These are phyloP conservation scores for Scalopus aquaticus DNA, from an alignment of 2,113 vertebrate genomes.

Conservation along the genomic window DNA sequence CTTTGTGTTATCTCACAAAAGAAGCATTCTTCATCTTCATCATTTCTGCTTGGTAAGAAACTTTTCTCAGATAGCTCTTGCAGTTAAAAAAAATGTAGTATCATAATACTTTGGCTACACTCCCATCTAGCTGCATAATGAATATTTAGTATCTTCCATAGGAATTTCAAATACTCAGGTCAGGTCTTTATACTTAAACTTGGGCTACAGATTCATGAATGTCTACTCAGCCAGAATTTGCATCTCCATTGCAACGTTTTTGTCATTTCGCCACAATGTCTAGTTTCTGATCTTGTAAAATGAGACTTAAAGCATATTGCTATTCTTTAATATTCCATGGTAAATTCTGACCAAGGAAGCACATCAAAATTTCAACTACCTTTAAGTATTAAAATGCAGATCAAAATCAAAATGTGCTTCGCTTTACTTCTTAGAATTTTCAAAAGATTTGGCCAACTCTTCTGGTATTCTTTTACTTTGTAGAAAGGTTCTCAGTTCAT, in stretches of 20 bases:
- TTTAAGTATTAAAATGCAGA: not conserved
- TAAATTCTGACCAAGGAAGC: not conserved
- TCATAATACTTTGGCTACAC: not conserved
- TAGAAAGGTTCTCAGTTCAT: not conserved
- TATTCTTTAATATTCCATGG: not conserved
- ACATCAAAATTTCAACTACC: not conserved
- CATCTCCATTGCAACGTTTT: not conserved
- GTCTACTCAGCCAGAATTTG: not conserved
- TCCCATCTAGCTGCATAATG: not conserved
- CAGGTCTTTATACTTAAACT: not conserved
- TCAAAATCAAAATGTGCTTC: not conserved
- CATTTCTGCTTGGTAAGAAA: conserved; percentile 28
- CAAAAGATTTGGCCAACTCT: not conserved
- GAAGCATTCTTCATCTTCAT: not conserved
- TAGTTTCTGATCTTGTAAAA: not conserved
- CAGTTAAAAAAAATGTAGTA: not conserved
- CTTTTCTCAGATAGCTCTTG: not conserved
- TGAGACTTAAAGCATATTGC: not conserved
- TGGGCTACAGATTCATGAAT: not conserved
- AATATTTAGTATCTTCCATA: not conserved
- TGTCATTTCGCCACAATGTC: too few relatives aligned
- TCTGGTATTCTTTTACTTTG: not conserved
- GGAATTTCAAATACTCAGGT: not conserved
- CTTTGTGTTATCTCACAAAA: conserved; percentile 3
- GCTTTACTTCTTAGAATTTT: conserved; percentile 23